Evolutionary conservation across 2,888 invertebrate species (phyloP), one percentile per base, ranked within the genome.

Genomic region (Melipona beecheii): DNA sequence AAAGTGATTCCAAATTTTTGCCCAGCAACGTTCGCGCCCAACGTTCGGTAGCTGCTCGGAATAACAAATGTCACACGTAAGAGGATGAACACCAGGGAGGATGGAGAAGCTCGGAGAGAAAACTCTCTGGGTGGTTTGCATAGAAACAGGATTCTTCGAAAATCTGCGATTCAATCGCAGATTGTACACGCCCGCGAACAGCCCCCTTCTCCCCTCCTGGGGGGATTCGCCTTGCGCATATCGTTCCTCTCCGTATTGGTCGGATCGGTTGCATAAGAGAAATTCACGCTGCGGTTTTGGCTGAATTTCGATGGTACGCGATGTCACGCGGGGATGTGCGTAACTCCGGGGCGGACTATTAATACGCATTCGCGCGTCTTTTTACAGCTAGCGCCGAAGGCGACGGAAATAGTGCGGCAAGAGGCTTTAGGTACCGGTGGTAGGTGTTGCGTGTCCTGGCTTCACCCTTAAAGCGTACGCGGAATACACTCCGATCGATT

Each of bases 331-430:
- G 80, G 78, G 89, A 88, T 85, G 84, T 84, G 84, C 84, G 43
- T 43, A 43, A 78, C 83, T 89, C 85, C 43, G 43, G 87, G 75
- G 71, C 83, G 68, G 70, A 79, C 91, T 91, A 91, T 91, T 91
- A 91, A 91, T 91, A 91, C 78, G 72, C 85, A 78, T 88, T 83
- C 84, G 86, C 86, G 86, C 87, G 87, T 89, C 87, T 89, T 90
- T 86, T 91, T 88, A 86, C 86, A 75, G 82, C 79, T 43, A 81
- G 78, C 83, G 78, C 83, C 87, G 78, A 84, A 85, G 78, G 83
- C 81, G 86, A 87, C 91, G 75, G 87, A 88, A 91, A 91, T 91
- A 91, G 90, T 89, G 86, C 86, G 78, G 77, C 81, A 82, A 54
- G 86, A 86, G 84, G 75, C 73, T 82, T 87, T 86, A 85, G 79